Evolutionary conservation across 2,888 invertebrate genomes (phyloP), one percentile per base, ranked within the genome.

Genomic region (Pterostichus madidus): DNA sequence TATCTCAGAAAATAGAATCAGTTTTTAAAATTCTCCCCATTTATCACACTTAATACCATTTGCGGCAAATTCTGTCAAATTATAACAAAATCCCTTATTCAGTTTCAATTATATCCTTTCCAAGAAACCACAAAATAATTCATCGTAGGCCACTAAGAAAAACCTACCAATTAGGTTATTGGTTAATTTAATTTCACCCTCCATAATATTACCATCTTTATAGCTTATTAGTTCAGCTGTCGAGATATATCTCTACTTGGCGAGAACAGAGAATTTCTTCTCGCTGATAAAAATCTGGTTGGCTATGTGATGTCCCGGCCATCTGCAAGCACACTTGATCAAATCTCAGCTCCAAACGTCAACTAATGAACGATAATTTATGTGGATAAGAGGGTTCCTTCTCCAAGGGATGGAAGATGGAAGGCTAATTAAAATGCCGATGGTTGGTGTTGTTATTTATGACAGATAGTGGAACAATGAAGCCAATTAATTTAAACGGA

Each of bases 311-410:
- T 39, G 39, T 39, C 8, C 24, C 31, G 64, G n/a, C 64, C 79
- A 79, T 59, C 61, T 79, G 79, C 79, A 44, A 31, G 64, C 61
- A 49, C 31, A 64, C 61, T 79, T 59, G 79, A 79, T 79, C 79
- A 79, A 79, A 79, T 64, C 79, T 79, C 79, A 64, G 79, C 39
- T 8, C 64, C 64, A 31, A 52, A 49, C 49, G 75, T 75, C 75
- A 75, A n/a, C 75, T 79, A 79, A 79, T 79, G 79, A 79, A 44
- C 64, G 61, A 79, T 79, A 79, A 79, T 79, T 79, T 79, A 79
- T 79, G 79, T 79, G 46, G 75, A 31, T 64, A 31, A 71, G 44
- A 44, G 44, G 44, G 17, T 17, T 39, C n/a, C 64, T 11, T 24
- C 24, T 17, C n/a, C 31, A 64, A 71, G 68, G 68, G 68, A 44